Percentiles rank a stretch among this genome's conserved stretches.
phyloP scores from a whole-genome alignment of 1,140 invertebrate genomes.

The Anoplolepis gracilipes region DNA sequence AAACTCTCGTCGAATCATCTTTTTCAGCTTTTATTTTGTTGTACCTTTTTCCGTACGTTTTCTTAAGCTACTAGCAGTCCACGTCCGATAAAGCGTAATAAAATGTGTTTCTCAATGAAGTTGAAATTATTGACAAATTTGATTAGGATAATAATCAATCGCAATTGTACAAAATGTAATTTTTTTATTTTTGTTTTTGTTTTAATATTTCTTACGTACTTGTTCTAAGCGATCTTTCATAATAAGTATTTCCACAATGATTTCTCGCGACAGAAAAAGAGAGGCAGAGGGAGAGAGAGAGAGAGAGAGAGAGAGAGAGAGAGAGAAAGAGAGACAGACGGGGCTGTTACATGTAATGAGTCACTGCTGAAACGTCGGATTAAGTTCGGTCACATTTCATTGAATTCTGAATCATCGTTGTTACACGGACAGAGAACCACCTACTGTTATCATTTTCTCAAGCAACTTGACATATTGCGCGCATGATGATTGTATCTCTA shows the following conservation, averaged over 20 bases:
- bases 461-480: background rate
- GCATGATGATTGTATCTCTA: background rate
- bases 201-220: background rate
- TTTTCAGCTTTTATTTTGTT: background rate
- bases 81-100: background rate
- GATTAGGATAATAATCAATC: background rate
- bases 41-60: background rate
- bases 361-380: constrained; percentile 55
- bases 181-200: background rate
- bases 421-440: background rate
- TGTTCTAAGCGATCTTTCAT: background rate
- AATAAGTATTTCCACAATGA: background rate
- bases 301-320: no score
- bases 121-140: background rate
- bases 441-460: constrained; percentile 30
- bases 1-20: background rate
- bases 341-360: constrained; percentile 25
- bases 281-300: no score
- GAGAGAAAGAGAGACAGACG: background rate
- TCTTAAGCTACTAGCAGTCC: background rate
- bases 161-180: background rate
- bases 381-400: constrained; percentile 62
- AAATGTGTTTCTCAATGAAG: background rate
- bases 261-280: background rate
- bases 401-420: constrained; percentile 70